Base-by-base conservation (phyloP, 2,888 invertebrate genomes). In the Melinopterus prodromus region DNA sequence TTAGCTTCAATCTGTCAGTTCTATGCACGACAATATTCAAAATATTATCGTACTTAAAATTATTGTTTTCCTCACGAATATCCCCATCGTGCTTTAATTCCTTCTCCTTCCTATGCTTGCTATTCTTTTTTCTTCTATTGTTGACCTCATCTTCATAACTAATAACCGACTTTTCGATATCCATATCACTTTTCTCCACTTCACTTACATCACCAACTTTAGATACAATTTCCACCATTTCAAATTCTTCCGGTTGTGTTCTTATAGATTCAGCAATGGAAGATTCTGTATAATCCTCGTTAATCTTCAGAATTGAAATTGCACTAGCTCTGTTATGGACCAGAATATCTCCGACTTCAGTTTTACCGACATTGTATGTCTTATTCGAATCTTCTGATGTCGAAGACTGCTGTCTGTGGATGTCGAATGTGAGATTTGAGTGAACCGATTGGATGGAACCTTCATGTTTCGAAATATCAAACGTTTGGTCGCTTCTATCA, bases 1-100 rank as follows among this genome's bases (percentile, higher is more conserved):
- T 92, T 76, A 92, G 88, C 83, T 92, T 90, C 15, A 94, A 88
- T 84, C 90, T 89, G 86, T 94, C 93, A 7, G 91, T 90, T 81
- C 90, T 89, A 84, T 93, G 93, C 79, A 94, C 86, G 16, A 88
- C 90, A 37, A 93, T 87, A 3, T 91, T 91, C 70, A 92, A 87
- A 76, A 91, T 88, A 80, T 88, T 88, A 37, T 87, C 85, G 81
- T 86, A 86, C 75, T 79, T 82, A 53, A 53, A 53, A 53, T 74
- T 84, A 85, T 26, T 71, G 15, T 16, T 78, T 70, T 69, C 69
- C 15, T 71, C 71, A 12, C 26, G 71, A 26, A 71, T 71, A 16
- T 71, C 16, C 9, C 6, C 78, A 6, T 76, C 38, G 16, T 72
- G 3, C 5, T 53, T 53, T 12, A 53, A 53, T 12, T 53, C 53